Evolutionary conservation across 2,113 vertebrate genomes (phyloP).

Genomic region (Ranitomeya imitator): DNA sequence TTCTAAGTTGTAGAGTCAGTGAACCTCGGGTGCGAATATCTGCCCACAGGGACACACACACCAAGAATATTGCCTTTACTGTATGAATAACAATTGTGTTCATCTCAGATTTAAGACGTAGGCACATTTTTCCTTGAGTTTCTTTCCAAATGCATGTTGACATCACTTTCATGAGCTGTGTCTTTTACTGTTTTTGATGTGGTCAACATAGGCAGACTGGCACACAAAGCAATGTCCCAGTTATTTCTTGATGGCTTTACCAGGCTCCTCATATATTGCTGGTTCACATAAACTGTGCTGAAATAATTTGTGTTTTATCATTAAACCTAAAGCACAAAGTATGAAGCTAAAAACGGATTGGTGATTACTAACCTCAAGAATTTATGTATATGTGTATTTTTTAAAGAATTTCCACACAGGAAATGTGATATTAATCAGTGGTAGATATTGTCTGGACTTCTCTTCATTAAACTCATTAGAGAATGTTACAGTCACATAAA

Average conservation of each 20-base stretch:
- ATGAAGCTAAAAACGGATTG: not conserved
- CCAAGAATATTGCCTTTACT: not conserved
- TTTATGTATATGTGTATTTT: no score
- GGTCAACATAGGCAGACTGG: not conserved
- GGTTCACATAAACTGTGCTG: not conserved
- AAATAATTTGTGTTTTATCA: not conserved
- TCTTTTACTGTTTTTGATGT: slow-evolving; percentile 4
- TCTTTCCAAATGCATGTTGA: slow-evolving; percentile 15
- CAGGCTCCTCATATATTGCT: not conserved
- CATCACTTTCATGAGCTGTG: slow-evolving; percentile 9
- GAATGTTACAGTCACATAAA: no score
- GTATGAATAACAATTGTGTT: slow-evolving; percentile 23
- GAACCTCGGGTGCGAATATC: not conserved
- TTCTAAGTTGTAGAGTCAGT: slow-evolving; percentile 6
- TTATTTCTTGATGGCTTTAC: not conserved
- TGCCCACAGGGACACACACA: not conserved
- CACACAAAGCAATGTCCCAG: not conserved
- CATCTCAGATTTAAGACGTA: not conserved
- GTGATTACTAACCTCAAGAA: no score
- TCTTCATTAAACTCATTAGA: no score
- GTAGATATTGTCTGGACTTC: no score
- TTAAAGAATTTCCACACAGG: no score
- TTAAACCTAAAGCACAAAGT: not conserved
- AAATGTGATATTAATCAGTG: no score
- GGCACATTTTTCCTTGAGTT: not conserved